Conservation (phyloP, 2,888 invertebrate genomes). For the Emmelina monodactyla region DNA sequence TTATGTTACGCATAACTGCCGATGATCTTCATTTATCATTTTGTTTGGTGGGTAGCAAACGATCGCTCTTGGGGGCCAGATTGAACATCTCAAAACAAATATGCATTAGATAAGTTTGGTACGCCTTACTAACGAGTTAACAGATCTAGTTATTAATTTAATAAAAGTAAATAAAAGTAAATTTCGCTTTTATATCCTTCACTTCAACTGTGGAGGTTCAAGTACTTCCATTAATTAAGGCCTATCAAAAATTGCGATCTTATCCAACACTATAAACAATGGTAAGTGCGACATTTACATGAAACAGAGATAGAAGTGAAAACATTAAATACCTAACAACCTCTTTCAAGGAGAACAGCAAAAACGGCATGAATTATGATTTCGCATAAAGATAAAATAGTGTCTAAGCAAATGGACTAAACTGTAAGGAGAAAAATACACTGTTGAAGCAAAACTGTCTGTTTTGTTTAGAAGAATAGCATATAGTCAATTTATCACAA, state of each 20-base stretch:
- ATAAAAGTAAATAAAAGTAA: too few species aligned
- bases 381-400: conserved; percentile 63
- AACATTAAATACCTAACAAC: conserved; percentile 49
- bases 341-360: conserved; percentile 35
- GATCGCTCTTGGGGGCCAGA: conserved; percentile 50
- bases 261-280: conserved; percentile 42
- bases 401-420: conserved; percentile 56
- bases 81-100: conserved; percentile 34
- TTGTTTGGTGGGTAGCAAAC: conserved; percentile 55
- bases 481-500: neutral
- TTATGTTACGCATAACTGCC: conserved; percentile 59
- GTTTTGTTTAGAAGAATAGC: neutral
- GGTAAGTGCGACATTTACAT: conserved; percentile 41
- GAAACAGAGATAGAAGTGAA: conserved; percentile 37
- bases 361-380: conserved; percentile 61
- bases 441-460: too few species aligned
- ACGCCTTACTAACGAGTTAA: too few species aligned
- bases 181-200: too few species aligned
- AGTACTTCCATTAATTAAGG: conserved; percentile 27
- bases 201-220: too few species aligned
- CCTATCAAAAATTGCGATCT: conserved; percentile 33
- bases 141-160: too few species aligned
- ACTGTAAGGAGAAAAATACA: conserved; percentile 56
- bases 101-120: too few species aligned
- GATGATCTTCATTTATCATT: conserved; percentile 62